A percentile compares a stretch with the other conserved stretches of the same genome.
Evolutionary conservation across 2,113 vertebrate genomes (phyloP).

Genomic region (Propithecus coquereli): DNA sequence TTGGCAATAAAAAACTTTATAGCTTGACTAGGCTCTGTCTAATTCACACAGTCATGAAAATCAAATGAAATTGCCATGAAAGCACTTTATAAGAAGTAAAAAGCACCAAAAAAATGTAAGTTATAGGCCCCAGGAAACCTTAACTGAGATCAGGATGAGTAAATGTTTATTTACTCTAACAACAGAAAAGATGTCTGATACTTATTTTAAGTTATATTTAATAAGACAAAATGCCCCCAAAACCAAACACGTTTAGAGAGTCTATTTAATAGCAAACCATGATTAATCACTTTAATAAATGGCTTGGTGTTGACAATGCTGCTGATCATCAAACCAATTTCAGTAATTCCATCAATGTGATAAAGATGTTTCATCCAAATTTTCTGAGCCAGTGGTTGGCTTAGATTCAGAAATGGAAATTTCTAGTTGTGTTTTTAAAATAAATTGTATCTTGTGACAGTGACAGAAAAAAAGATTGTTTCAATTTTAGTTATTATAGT

Average conservation of each 20-base stretch:
- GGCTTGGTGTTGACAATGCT: background rate
- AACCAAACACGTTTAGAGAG: background rate
- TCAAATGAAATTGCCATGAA: background rate
- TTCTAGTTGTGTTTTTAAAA: constrained; percentile 19
- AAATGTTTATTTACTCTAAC: background rate
- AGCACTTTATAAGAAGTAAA: background rate
- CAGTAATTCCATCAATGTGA: constrained; percentile 8
- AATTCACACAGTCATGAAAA: background rate
- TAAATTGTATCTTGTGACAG: background rate
- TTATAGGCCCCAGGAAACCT: background rate
- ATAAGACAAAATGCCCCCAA: background rate
- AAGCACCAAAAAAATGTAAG: background rate
- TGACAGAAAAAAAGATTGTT: background rate
- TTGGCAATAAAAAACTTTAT: background rate
- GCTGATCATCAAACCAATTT: constrained; percentile 27
- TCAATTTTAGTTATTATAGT: background rate
- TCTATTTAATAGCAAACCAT: background rate
- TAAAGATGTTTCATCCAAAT: constrained; percentile 28
- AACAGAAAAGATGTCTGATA: background rate
- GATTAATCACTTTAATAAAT: constrained; percentile 57
- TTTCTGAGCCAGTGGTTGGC: constrained; percentile 29
- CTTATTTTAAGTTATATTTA: constrained; percentile 15
- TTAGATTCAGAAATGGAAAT: constrained; percentile 31
- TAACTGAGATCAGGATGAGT: background rate
- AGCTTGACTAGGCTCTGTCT: background rate